Percentiles rank a stretch among this genome's conserved stretches.
These are phyloP conservation scores for Poecile montanus DNA, from an alignment of 2,797 vertebrate genomes.

Conservation along the genomic window DNA sequence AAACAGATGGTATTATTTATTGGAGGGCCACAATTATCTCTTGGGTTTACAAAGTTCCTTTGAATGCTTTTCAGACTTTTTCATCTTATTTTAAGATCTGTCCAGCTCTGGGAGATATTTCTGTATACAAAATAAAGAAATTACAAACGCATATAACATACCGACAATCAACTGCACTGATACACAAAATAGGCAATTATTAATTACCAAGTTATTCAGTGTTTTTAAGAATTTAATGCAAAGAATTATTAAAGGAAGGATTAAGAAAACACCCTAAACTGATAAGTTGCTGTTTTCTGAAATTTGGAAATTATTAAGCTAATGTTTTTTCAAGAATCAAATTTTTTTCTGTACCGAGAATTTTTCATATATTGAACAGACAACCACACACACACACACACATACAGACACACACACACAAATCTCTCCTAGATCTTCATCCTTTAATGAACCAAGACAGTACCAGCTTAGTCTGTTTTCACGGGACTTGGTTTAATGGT, in stretches of 20 bases:
- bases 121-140: not conserved
- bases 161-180: not conserved
- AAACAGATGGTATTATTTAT: slow-evolving; percentile 35
- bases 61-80: not conserved
- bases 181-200: not conserved
- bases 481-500: not conserved
- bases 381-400: not conserved
- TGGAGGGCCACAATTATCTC: not conserved
- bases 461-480: not conserved
- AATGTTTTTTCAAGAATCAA: not conserved
- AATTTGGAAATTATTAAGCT: not conserved
- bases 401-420: not conserved
- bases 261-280: not conserved
- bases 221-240: slow-evolving; percentile 11
- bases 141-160: not conserved
- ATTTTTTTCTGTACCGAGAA: not conserved
- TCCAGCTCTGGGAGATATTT: not conserved
- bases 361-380: not conserved
- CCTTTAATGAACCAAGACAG: not conserved
- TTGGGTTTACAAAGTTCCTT: not conserved
- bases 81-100: not conserved
- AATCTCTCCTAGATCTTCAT: not conserved
- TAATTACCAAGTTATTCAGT: not conserved
- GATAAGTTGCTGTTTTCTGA: not conserved
- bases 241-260: not conserved